Evolutionary conservation across 1,140 invertebrate genomes (phyloP).

Genomic region (Mesaphorura yosii): DNA sequence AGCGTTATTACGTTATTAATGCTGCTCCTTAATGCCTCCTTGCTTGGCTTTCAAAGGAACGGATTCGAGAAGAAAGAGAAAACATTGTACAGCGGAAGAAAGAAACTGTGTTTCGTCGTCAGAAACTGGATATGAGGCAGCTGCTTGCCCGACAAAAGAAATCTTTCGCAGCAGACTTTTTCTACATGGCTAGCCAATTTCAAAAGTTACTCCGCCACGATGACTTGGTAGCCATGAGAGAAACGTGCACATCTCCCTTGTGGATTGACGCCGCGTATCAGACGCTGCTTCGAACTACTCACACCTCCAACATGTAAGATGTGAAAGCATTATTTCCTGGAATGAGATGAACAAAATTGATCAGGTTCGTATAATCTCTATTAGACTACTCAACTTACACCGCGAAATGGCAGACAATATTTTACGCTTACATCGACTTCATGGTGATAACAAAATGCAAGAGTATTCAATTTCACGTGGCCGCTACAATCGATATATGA

Average conservation of each 20-base stretch:
- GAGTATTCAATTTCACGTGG: conserved; percentile 11
- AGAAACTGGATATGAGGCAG: conserved; percentile 26
- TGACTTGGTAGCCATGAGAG: conserved; percentile 22
- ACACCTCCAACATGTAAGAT: conserved; percentile 23
- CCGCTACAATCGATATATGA: conserved; percentile 23
- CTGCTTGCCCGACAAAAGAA: conserved; percentile 17
- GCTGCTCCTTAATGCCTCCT: too few relatives aligned
- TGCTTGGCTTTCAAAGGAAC: conserved; percentile 12
- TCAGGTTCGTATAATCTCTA: background rate
- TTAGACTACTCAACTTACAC: conserved; percentile 25
- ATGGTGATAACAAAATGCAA: conserved; percentile 6
- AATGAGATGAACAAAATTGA: background rate
- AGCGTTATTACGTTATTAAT: too few relatives aligned
- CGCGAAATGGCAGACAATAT: conserved; percentile 23
- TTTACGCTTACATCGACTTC: background rate
- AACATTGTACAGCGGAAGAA: conserved; percentile 17
- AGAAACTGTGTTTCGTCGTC: conserved; percentile 21
- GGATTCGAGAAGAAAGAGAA: conserved; percentile 8
- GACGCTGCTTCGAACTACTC: conserved; percentile 7
- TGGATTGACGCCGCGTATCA: conserved; percentile 26
- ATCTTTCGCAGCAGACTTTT: conserved; percentile 20
- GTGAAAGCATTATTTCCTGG: background rate
- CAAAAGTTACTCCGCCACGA: conserved; percentile 24
- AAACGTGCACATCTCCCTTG: conserved; percentile 16
- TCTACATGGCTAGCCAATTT: conserved; percentile 13